These are phyloP conservation scores for Nasonia vitripennis DNA, from an alignment of 1,140 invertebrate species.

Conservation along the genomic window DNA sequence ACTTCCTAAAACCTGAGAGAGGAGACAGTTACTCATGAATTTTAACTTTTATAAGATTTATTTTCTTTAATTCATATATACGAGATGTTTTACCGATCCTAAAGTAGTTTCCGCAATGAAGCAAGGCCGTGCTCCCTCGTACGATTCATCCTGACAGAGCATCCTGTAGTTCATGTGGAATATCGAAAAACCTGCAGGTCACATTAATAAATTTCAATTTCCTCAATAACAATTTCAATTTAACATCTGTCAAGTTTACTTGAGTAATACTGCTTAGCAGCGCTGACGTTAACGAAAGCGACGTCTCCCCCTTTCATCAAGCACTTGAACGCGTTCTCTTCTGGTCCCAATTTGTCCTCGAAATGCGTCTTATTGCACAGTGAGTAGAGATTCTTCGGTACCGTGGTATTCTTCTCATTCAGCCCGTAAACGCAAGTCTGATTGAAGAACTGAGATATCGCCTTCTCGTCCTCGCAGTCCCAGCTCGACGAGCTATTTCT, in stretches of 20 bases:
- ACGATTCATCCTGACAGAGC: conserved; percentile 74
- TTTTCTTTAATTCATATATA: conserved; percentile 7
- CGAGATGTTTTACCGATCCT: conserved; percentile 67
- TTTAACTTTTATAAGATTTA: conserved; percentile 1
- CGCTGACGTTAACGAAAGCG: conserved; percentile 87
- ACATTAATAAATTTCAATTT: conserved; percentile 24
- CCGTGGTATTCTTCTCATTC: conserved; percentile 44
- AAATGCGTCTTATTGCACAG: conserved; percentile 56
- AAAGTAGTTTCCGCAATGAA: conserved; percentile 83
- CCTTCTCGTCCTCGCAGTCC: conserved; percentile 70
- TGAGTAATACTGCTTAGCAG: conserved; percentile 79
- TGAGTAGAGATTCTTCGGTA: conserved; percentile 62
- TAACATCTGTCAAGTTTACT: conserved; percentile 62
- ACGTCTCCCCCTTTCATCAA: conserved; percentile 87
- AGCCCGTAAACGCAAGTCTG: conserved; percentile 78
- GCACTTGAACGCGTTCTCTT: conserved; percentile 84
- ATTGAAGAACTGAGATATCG: conserved; percentile 78
- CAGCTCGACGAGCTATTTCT: conserved; percentile 67
- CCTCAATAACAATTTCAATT: not conserved
- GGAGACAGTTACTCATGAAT: not conserved
- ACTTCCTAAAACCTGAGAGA: conserved; percentile 76
- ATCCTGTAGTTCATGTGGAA: conserved; percentile 64
- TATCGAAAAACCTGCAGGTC: conserved; percentile 49
- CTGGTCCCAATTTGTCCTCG: conserved; percentile 50
- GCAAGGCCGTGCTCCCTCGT: conserved; percentile 75